Percentiles rank a stretch among this genome's conserved stretches.
phyloP scores from a whole-genome alignment of 2,888 invertebrate species.

The Drosophila mimetica region DNA sequence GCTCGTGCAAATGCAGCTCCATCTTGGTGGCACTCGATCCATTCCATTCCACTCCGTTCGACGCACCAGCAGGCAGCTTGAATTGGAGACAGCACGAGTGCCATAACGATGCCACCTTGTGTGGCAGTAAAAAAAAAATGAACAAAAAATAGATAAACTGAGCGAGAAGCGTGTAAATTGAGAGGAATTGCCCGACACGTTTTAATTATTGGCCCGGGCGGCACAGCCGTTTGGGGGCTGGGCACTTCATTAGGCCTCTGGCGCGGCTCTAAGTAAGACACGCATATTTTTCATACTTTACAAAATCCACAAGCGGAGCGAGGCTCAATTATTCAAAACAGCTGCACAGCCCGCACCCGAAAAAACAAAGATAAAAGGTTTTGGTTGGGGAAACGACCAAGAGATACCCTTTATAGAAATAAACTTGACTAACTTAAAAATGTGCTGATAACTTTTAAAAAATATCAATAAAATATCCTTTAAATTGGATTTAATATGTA shows the following conservation, averaged over 20 bases:
- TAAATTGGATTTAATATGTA: too few relatives aligned
- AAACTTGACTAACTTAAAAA: not conserved
- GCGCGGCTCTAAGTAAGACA: conserved; percentile 49
- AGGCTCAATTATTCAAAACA: conserved; percentile 73
- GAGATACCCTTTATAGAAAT: not conserved
- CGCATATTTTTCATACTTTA: conserved; percentile 76
- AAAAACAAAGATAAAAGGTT: conserved; percentile 1
- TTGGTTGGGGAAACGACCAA: not conserved
- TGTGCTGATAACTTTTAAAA: too few relatives aligned
- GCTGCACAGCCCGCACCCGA: conserved; percentile 25
- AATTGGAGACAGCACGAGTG: conserved; percentile 24
- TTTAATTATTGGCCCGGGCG: conserved; percentile 28
- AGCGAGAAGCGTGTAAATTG: conserved; percentile 26
- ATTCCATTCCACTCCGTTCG: not conserved
- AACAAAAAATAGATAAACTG: conserved; percentile 3
- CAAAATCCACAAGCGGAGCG: conserved; percentile 53
- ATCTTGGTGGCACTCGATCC: not conserved
- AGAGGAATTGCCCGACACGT: conserved; percentile 32
- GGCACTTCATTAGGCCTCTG: conserved; percentile 50
- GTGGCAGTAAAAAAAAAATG: conserved; percentile 3
- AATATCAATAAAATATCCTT: too few relatives aligned
- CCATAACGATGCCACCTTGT: conserved; percentile 16
- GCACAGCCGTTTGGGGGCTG: conserved; percentile 12
- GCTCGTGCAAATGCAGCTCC: conserved; percentile 44
- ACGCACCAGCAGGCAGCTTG: conserved; percentile 6